These are phyloP conservation scores for Mionectes macconnelli DNA, from an alignment of 2,113 vertebrate genomes.

Conservation along the genomic window DNA sequence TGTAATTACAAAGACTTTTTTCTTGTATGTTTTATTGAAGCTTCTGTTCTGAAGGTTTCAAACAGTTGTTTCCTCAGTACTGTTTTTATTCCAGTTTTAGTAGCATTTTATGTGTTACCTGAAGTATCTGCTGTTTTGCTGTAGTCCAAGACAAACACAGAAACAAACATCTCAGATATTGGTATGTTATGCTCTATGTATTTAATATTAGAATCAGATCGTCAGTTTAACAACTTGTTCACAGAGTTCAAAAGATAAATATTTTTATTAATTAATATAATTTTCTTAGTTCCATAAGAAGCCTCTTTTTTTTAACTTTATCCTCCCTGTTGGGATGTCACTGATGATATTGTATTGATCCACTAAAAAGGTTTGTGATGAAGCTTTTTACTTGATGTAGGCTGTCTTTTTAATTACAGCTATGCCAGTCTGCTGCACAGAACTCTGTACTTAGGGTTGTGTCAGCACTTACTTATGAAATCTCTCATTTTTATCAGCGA, in stretches of 20 bases:
- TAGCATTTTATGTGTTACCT: not conserved
- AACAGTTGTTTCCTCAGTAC: not conserved
- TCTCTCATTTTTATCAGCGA: conserved; percentile 6
- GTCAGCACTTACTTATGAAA: conserved; percentile 47
- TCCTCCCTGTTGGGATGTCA: not conserved
- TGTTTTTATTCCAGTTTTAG: not conserved
- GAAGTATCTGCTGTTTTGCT: not conserved
- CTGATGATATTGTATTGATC: conserved; percentile 48
- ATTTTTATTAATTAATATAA: not conserved
- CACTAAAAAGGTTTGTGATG: conserved; percentile 42
- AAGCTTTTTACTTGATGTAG: conserved; percentile 42
- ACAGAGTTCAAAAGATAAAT: not conserved
- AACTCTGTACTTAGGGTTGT: conserved; percentile 18
- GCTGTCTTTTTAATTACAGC: conserved; percentile 45
- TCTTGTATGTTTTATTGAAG: not conserved
- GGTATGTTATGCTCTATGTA: not conserved
- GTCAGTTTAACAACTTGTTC: not conserved
- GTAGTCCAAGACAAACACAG: not conserved
- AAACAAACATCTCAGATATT: not conserved
- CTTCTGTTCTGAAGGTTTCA: not conserved
- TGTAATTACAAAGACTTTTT: not conserved
- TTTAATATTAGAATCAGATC: not conserved
- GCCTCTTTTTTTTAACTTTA: not conserved
- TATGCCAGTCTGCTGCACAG: not conserved
- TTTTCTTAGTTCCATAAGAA: not conserved